Conservation (phyloP, 2,797 vertebrate species). For the Coendou prehensilis region DNA sequence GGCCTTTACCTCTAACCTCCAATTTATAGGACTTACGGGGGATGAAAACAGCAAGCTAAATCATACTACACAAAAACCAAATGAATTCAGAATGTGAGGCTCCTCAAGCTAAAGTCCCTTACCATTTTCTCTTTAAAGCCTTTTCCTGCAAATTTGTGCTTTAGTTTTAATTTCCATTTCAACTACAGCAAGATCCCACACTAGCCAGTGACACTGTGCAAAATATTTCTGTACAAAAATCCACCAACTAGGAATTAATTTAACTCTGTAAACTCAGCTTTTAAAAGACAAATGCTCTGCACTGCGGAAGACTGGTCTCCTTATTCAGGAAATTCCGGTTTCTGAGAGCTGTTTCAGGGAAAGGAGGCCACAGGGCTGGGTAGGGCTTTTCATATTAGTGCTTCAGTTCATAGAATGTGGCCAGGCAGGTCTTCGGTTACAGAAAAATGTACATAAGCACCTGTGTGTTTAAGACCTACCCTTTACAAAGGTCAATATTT, state of each 20-base stretch:
- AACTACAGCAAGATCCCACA: neutral
- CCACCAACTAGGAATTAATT: slow-evolving; percentile 8
- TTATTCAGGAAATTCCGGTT: neutral
- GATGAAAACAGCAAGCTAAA: neutral
- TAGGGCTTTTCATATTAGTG: neutral
- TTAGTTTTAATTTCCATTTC: neutral
- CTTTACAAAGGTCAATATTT: neutral
- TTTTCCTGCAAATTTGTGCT: neutral
- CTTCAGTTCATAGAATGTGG: neutral
- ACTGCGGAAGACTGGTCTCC: neutral
- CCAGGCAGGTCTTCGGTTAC: neutral
- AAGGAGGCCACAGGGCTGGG: neutral
- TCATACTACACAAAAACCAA: neutral
- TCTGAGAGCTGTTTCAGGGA: neutral
- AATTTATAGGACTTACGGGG: neutral
- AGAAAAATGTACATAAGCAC: neutral
- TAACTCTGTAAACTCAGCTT: slow-evolving; percentile 28
- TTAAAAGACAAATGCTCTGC: slow-evolving; percentile 38
- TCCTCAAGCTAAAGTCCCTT: neutral
- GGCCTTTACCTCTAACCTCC: neutral
- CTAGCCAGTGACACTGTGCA: neutral
- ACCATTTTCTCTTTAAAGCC: neutral
- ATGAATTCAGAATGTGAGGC: neutral
- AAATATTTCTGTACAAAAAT: neutral
- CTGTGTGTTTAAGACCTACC: neutral